Evolutionary conservation across 2,888 invertebrate species (phyloP), one percentile per base, ranked within the genome.

Genomic region (Auanema sp.): DNA sequence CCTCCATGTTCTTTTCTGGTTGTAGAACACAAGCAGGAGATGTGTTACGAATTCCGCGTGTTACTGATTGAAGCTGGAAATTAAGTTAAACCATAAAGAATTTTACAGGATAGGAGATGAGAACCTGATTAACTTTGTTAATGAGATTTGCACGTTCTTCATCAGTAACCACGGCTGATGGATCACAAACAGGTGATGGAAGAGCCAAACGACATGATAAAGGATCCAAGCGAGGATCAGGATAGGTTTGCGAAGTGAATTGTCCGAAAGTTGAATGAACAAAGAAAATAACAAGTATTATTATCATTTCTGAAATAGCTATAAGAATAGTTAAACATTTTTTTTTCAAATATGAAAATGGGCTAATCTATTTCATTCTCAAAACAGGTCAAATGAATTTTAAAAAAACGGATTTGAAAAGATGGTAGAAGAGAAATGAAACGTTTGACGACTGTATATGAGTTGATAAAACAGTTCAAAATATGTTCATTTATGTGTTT

Each of bases 161-260:
- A 50, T 82, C 75, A 0, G 72, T 69, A 11, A 82, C 66, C 55
- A 82, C 77, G 16, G 79, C 80, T n/a, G 77, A 71, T 14, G 81
- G 81, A 65, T 82, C 81, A 65, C 81, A 82, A 8, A 82, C 73
- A 12, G 61, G 64, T 14, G 72, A 69, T 8, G 74, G 74, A 25
- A 76, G 65, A 1, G 70, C 70, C 23, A 71, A 24, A 2, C 75
- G 69, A 58, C 76, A 76, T 1, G 69, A 67, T n/a, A 78, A 66
- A 1, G 78, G 78, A 56, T 79, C 78, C 21, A 71, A 55, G 23
- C 78, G 60, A 4, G 79, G 81, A 53, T 81, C 81, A 6, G 81
- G 81, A 52, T 76, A 81, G n/a, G 77, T 79, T 65, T 79, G 79
- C 1, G 79, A 74, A 47, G 72, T 79, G 72, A 71, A 81, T 62